These are phyloP conservation scores for Teleiodes luculella DNA, from an alignment of 2,888 invertebrate genomes.

Conservation along the genomic window DNA sequence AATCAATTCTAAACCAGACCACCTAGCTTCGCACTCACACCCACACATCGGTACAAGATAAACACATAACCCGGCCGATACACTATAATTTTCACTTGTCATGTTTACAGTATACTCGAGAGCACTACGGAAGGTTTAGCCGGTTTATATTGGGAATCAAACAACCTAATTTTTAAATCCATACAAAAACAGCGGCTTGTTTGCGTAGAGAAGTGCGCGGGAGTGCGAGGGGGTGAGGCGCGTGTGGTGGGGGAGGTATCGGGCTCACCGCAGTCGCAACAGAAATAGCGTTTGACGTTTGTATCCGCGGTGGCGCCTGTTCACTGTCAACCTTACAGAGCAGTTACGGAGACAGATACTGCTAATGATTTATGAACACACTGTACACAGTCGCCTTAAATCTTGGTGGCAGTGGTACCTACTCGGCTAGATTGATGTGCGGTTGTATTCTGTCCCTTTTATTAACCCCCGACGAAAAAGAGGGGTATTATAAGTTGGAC, in stretches of 20 bases:
- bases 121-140: conserved; percentile 3
- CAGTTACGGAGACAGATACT: conserved; percentile 35
- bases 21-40: background rate
- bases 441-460: too few relatives aligned
- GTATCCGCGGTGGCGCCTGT: conserved; percentile 77
- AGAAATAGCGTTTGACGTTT: conserved; percentile 76
- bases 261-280: conserved; percentile 61
- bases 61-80: conserved; percentile 6
- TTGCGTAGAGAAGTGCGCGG: conserved; percentile 29
- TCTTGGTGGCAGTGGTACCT: too few relatives aligned
- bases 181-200: conserved; percentile 55
- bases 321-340: conserved; percentile 73
- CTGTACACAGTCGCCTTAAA: too few relatives aligned
- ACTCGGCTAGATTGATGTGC: too few relatives aligned
- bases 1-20: background rate
- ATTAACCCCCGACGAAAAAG: too few relatives aligned
- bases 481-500: too few relatives aligned
- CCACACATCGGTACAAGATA: background rate
- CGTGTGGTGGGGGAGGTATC: conserved; percentile 34
- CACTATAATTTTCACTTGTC: conserved; percentile 11
- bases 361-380: too few relatives aligned
- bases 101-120: conserved; percentile 2
- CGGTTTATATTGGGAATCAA: conserved; percentile 1
- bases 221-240: conserved; percentile 15
- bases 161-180: conserved; percentile 48